Evolutionary conservation across 2,888 invertebrate species (phyloP), one percentile per base, ranked within the genome.

Genomic region (Heliconius hortense): DNA sequence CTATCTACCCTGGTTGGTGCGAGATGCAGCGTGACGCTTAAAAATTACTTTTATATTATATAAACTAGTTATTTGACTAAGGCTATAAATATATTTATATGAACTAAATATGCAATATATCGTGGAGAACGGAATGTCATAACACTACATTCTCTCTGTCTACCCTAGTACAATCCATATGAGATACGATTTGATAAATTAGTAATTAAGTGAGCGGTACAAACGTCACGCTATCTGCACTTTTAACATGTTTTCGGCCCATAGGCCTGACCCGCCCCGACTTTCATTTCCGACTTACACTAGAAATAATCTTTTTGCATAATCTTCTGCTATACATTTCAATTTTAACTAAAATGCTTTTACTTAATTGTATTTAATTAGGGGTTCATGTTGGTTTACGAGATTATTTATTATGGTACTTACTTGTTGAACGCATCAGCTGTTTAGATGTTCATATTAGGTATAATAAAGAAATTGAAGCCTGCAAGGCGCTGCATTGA

Each of bases 121-220:
- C 0, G 86, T 85, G 85, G 84, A 83, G 70, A 84, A 35, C 48
- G 59, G 48, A 26, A 39, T 39, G 15, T 7, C 64, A n/a, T 39
- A 35, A 5, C 66, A 24, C 39, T 24, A n/a, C 0, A 4, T n/a
- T 64, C 8, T 35, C 35, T 35, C 11, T 35, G 21, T n/a, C 4
- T n/a, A 28, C 2, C 2, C 8, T 18, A 31, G 13, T 28, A 18
- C 28, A 18, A n/a, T 3, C 35, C 35, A 64, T 31, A 31, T 64
- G 56, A 64, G 35, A n/a, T n/a, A 21, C 21, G 18, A 35, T 35
- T n/a, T 13, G 66, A 66, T 66, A 66, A 66, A 39, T n/a, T 82
- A 82, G 81, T 84, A 84, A 86, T 85, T 82, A 82, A 81, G 83
- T 78, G 82, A 82, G 83, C 83, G 84, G 83, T 82, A 82, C 80